Evolutionary conservation across 1,140 invertebrate species (phyloP).

Genomic region (Anoplophora glabripennis): DNA sequence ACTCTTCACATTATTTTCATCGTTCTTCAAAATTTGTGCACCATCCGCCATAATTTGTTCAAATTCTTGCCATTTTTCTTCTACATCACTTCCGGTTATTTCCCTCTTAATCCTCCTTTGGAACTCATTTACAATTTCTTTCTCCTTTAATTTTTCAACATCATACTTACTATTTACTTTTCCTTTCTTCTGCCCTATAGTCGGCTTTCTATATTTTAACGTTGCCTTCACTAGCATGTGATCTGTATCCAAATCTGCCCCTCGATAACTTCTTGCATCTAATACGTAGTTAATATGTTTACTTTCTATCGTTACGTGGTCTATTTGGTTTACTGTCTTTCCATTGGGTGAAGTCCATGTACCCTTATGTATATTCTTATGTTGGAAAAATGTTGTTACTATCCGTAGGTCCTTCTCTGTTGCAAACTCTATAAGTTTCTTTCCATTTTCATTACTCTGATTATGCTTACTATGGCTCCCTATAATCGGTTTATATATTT

Average conservation of each 20-base stretch:
- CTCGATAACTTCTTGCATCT: constrained; percentile 20
- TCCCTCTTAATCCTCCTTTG: not conserved
- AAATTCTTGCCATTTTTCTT: constrained; percentile 6
- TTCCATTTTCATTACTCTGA: too few relatives aligned
- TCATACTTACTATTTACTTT: constrained; percentile 14
- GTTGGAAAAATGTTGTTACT: too few relatives aligned
- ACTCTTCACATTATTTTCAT: too few relatives aligned
- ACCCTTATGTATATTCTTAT: too few relatives aligned
- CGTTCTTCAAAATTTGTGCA: too few relatives aligned
- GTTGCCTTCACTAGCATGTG: constrained; percentile 1
- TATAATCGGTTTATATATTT: too few relatives aligned
- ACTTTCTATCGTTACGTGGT: not conserved
- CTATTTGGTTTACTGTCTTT: too few relatives aligned
- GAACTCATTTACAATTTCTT: constrained; percentile 6
- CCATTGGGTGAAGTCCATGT: too few relatives aligned
- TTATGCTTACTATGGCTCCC: too few relatives aligned
- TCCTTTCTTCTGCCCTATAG: not conserved
- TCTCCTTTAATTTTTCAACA: not conserved
- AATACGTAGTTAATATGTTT: constrained; percentile 18
- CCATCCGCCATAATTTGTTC: not conserved
- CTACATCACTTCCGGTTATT: not conserved
- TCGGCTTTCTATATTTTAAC: not conserved
- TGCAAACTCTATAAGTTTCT: too few relatives aligned
- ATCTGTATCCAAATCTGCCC: constrained; percentile 6
- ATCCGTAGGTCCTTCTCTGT: too few relatives aligned